Evolutionary conservation across 2,888 invertebrate species (phyloP), one percentile per base, ranked within the genome.

Genomic region (Stenoptilia bipunctidactyla): DNA sequence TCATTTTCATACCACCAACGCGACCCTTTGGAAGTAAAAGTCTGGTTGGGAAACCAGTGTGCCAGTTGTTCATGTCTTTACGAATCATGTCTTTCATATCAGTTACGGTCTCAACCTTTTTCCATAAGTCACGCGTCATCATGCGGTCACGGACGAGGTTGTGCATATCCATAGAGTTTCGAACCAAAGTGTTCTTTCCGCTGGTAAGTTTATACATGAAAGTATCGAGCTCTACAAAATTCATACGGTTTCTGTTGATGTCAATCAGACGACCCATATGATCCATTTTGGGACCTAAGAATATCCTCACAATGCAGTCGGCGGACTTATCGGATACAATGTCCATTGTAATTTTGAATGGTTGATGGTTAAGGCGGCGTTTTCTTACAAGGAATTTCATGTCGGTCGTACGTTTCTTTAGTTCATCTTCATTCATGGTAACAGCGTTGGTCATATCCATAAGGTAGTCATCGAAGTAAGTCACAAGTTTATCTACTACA

Each of bases 11-110:
- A 39, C 93, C 93, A 43, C 87, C 87, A 39, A 74, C 69, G 48
- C 67, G 86, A 58, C 93, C 93, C 55, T 82, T 90, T 34, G 93
- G 93, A 39, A 93, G 72, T 33, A 92, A 61, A 34, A 92, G 76
- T 51, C 91, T 89, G 15, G 87, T 83, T 1, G 93, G 92, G 85
- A 90, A 90, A 38, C 89, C 89, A 45, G 87, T 89, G 55, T 89
- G 77, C 49, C 77, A 68, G 56, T 82, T 80, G 39, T 58, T 77
- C 36, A 80, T 49, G 43, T 77, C 77, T 48, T 71, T 76, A 0
- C 52, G 25, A 1, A 69, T 48, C 10, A 76, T 37, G 37, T 79
- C 75, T 27, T 61, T 66, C 37, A 73, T 55, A 46, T 71, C 77
- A 12, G 63, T 66, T 36, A 89, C 86, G n/a, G 80, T 61, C 47